Evolutionary conservation across 2,113 vertebrate species (phyloP).

Genomic region (Etia nguti): DNA sequence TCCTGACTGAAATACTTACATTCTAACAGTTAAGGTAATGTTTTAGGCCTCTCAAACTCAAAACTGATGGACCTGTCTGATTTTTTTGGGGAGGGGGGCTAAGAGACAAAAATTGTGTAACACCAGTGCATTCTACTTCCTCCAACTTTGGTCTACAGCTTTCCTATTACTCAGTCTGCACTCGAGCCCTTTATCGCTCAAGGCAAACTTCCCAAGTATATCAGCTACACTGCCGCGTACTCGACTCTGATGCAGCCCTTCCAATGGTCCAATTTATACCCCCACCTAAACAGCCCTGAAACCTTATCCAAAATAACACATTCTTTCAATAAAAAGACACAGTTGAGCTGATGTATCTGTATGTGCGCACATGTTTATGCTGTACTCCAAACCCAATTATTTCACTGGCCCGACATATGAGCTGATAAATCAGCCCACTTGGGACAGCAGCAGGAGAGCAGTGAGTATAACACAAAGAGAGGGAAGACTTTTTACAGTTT

Average conservation of each 20-base stretch:
- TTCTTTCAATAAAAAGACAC: constrained; percentile 62
- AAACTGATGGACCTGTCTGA: not conserved
- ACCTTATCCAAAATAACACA: constrained; percentile 62
- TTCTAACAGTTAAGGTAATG: not conserved
- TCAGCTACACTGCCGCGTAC: not conserved
- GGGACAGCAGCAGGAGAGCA: constrained; percentile 36
- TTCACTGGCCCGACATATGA: constrained; percentile 47
- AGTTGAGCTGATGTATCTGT: constrained; percentile 19
- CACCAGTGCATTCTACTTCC: constrained; percentile 17
- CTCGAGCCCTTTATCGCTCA: constrained; percentile 22
- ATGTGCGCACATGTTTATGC: constrained; percentile 23
- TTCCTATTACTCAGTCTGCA: constrained; percentile 55
- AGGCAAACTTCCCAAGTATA: constrained; percentile 9
- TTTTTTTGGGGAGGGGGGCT: not conserved
- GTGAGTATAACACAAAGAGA: not conserved
- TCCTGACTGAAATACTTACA: not conserved
- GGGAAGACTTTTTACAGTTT: constrained; percentile 21
- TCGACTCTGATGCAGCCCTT: constrained; percentile 15
- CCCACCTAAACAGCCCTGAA: constrained; percentile 1
- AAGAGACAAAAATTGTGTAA: constrained; percentile 14
- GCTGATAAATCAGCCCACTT: constrained; percentile 60
- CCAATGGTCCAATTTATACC: not conserved
- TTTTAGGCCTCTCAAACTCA: not conserved
- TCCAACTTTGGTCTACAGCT: not conserved
- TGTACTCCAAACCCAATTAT: constrained; percentile 57